These are phyloP conservation scores for Ceyx margarethae DNA, from an alignment of 2,113 vertebrate species.

Conservation along the genomic window DNA sequence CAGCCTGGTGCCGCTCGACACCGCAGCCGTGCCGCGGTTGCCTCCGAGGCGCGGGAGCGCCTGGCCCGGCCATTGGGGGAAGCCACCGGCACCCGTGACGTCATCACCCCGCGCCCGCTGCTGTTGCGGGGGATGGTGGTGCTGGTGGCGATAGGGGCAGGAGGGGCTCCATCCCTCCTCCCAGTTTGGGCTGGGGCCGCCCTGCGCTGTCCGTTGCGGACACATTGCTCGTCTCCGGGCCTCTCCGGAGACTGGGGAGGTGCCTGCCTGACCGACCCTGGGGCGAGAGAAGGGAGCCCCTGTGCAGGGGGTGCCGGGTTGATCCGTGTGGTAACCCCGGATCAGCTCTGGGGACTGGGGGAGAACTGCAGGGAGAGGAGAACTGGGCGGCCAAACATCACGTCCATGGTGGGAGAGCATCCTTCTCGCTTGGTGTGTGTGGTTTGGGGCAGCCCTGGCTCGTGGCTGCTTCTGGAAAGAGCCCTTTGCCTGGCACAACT, in stretches of 20 bases:
- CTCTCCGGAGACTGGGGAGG: neutral
- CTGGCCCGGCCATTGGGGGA: too few species aligned
- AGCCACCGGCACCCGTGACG: too few species aligned
- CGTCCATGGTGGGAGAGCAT: neutral
- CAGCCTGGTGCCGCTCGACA: too few species aligned
- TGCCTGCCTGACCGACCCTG: too few species aligned
- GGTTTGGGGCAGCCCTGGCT: neutral
- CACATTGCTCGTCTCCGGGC: accelerated
- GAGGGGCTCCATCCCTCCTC: accelerated
- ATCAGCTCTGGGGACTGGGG: accelerated
- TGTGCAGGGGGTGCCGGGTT: accelerated
- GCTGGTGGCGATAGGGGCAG: neutral
- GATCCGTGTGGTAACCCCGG: accelerated
- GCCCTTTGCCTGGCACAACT: neutral
- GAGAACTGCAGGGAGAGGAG: too few species aligned
- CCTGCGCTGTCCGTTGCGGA: accelerated
- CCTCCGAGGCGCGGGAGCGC: too few species aligned
- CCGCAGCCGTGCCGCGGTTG: too few species aligned
- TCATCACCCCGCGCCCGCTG: too few species aligned
- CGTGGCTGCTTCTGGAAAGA: accelerated
- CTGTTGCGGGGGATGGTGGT: too few species aligned
- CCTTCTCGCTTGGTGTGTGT: neutral
- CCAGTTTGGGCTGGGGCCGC: accelerated
- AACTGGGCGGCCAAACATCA: neutral
- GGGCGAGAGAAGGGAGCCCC: neutral